Percentiles rank a stretch among this genome's conserved stretches.
Conservation (phyloP, 2,113 vertebrate species). For the Erythrocercus mccallii region DNA sequence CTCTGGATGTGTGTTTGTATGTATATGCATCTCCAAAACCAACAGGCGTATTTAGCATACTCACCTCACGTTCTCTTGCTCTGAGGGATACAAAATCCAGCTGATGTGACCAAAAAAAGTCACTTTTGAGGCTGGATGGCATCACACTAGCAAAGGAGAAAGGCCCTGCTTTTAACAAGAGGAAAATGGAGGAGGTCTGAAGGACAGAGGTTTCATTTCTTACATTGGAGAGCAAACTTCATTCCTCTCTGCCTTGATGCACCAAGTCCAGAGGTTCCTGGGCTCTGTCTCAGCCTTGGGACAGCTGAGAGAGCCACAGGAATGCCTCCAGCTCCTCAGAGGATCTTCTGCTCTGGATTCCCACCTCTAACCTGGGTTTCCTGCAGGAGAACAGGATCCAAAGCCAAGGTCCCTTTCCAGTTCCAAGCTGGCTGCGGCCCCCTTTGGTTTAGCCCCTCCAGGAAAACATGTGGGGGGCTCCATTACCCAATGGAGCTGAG, state of each 20-base stretch:
- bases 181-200: not conserved
- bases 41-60: not conserved
- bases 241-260: not conserved
- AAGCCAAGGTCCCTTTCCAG: not conserved
- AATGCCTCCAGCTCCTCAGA: not conserved
- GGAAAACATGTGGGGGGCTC: not conserved
- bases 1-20: not conserved
- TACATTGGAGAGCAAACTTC: not conserved
- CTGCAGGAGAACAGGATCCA: rapidly evolving
- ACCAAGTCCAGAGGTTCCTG: not conserved
- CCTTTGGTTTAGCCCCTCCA: not conserved
- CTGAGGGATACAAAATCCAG: not conserved
- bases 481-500: not conserved
- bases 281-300: not conserved
- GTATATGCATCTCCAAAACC: not conserved
- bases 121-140: not conserved
- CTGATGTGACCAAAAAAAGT: not conserved
- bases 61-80: not conserved
- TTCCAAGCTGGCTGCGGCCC: rapidly evolving
- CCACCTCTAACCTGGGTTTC: not conserved
- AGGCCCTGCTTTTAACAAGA: not conserved
- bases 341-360: not conserved
- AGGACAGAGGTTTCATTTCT: not conserved
- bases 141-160: not conserved
- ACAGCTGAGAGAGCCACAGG: not conserved